Evolutionary conservation across 2,888 invertebrate genomes (phyloP), one percentile per base, ranked within the genome.

Genomic region (Bimastos eiseni): DNA sequence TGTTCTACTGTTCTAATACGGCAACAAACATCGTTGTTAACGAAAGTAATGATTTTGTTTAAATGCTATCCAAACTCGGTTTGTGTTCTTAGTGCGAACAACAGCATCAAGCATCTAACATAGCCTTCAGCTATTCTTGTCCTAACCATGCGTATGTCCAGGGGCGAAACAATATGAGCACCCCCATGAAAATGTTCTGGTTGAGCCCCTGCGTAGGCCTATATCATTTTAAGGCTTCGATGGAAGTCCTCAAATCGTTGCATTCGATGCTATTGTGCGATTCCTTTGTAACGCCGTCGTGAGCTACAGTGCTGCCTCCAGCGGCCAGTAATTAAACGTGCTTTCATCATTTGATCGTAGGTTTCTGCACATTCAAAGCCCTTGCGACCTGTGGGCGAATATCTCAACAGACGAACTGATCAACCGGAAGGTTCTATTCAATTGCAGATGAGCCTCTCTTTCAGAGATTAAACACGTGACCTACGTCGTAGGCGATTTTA

Each of bases 251-350:
- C 1, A 70, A 70, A 70, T 13, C 11, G n/a, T 70, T 70, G 70
- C n/a, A 70, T n/a, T n/a, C 70, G 70, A 70, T 70, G 70, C 70
- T 30, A 70, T 70, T 70, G 70, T n/a, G 30, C n/a, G 30, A n/a
- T 70, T n/a, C 70, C 30, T 70, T 70, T 0, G 70, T 6, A 11
- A 8, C 70, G 4, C n/a, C 70, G 70, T 70, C 70, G 11, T n/a
- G 70, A n/a, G 70, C 70, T 8, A 70, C 70, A 70, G 70, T 70
- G 70, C 70, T 70, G 70, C 70, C n/a, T 70, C 70, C 70, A 70
- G 70, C 70, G 70, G 70, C 70, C 70, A 70, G 70, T 70, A 70
- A 70, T 70, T 70, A 70, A 70, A 70, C 70, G 70, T n/a, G 70
- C 70, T 70, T 70, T 70, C n/a, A 70, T 70, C 70, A n/a, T 70